These are phyloP conservation scores for Akabosia matsudoensis DNA, from an alignment of 1,140 invertebrate species.

Conservation along the genomic window DNA sequence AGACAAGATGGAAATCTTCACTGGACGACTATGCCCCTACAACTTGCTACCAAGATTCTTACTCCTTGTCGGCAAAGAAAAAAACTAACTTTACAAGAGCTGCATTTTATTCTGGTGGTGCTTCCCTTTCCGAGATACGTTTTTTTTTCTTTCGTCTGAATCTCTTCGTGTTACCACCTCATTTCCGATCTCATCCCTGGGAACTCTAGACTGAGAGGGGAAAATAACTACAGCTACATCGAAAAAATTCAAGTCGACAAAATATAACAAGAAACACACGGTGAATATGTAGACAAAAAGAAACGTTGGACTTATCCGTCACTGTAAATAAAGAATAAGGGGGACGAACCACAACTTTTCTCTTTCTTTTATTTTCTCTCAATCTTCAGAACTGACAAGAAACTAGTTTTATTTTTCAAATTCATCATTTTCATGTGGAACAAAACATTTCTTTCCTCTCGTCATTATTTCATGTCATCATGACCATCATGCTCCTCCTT, in stretches of 20 bases:
- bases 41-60: not conserved
- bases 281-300: too few species aligned
- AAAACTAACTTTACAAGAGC: not conserved
- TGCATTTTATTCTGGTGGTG: not conserved
- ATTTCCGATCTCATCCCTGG: constrained; percentile 18
- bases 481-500: not conserved
- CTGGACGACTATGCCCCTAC: too few species aligned
- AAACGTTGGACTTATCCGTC: not conserved
- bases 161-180: constrained; percentile 13
- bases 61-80: not conserved
- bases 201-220: not conserved
- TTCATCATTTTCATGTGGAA: constrained; percentile 11
- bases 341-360: not conserved
- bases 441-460: not conserved
- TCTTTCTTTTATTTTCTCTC: too few species aligned
- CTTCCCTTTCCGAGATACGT: not conserved
- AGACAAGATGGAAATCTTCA: constrained; percentile 16
- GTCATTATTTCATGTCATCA: not conserved
- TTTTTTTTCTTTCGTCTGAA: not conserved
- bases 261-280: not conserved
- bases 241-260: not conserved
- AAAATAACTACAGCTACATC: not conserved
- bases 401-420: constrained; percentile 5
- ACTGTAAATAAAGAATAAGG: not conserved
- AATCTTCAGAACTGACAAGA: not conserved